Base-by-base conservation (phyloP, 2,888 invertebrate genomes). In the Anagyrus pseudococci region DNA sequence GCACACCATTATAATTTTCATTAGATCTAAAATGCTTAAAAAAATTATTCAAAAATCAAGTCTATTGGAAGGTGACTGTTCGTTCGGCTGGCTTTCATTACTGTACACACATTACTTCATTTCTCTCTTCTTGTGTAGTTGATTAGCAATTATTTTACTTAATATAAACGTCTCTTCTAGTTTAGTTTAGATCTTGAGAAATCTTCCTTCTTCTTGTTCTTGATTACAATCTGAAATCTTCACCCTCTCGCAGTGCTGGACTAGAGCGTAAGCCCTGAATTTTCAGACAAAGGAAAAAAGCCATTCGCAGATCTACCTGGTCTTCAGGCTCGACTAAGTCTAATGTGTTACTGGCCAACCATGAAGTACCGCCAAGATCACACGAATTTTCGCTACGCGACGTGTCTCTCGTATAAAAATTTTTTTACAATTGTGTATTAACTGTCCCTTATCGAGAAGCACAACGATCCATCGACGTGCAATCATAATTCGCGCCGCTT, bases 271-370 rank as follows among this genome's bases (percentile, higher is more conserved):
- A 62, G 64, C 62, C 67, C 62, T 62, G 54, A 59, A 50, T 50
- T 67, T 54, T 60, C 56, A 55, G 33, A 37, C 48, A 26, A 49
- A 46, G 41, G 47, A 26, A 63, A 55, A 64, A 62, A 58, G 26
- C 33, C 33, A 54, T 58, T 64, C 67, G 67, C 33, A 41, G 53
- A 64, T 62, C 62, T 47, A 47, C 64, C 54, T 58, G 70, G 71
- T 71, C 72, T 75, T 71, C 70, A 70, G 73, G 71, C 75, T 77
- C 73, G 74, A 76, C 74, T 76, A 77, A 74, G 73, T 73, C 73
- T 75, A 75, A 76, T 63, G 63, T 71, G 70, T 78, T 78, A 79
- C 78, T 80, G 79, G 79, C 79, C 79, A 80, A 79, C 75, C 67
- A 65, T 61, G 54, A 65, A 62, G 60, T 43, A 58, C 63, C 75